Conservation (phyloP, 2,113 vertebrate species). For the Brienomyrus brachyistius region DNA sequence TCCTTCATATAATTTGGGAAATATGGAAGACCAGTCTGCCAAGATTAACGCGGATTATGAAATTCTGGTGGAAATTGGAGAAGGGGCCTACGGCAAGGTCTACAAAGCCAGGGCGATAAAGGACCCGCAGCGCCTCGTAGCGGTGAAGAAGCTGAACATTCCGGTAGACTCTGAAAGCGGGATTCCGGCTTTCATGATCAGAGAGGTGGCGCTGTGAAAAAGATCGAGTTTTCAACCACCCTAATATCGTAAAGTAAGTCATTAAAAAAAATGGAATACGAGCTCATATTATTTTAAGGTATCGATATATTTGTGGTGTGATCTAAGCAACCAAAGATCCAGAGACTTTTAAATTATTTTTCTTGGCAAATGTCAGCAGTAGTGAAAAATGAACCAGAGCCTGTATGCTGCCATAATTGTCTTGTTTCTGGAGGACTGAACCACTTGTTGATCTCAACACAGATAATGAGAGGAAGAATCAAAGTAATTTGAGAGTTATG, state of each 20-base stretch:
- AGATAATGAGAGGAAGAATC: background rate
- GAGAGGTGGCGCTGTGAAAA: slow-evolving; percentile 63
- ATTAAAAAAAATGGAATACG: no score
- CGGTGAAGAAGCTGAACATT: slow-evolving; percentile 59
- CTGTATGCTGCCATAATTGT: background rate
- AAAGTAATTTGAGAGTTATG: background rate
- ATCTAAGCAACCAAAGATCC: background rate
- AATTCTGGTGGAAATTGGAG: slow-evolving; percentile 53
- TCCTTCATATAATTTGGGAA: background rate
- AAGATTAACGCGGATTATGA: slow-evolving; percentile 43
- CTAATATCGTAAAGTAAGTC: slow-evolving; percentile 62
- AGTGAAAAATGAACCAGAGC: background rate
- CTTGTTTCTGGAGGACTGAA: background rate
- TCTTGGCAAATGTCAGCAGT: background rate
- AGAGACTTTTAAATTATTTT: background rate
- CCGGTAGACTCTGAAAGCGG: slow-evolving; percentile 36
- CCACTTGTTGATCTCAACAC: background rate
- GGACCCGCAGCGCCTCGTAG: slow-evolving; percentile 52
- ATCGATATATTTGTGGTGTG: background rate
- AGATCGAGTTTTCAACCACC: slow-evolving; percentile 57
- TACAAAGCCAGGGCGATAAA: slow-evolving; percentile 58
- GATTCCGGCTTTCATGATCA: slow-evolving; percentile 58
- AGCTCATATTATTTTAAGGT: background rate
- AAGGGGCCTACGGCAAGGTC: slow-evolving; percentile 58
- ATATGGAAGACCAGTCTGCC: slow-evolving; percentile 37